Base-by-base conservation (phyloP, 1,140 invertebrate species). In the Diabrotica virgifera region DNA sequence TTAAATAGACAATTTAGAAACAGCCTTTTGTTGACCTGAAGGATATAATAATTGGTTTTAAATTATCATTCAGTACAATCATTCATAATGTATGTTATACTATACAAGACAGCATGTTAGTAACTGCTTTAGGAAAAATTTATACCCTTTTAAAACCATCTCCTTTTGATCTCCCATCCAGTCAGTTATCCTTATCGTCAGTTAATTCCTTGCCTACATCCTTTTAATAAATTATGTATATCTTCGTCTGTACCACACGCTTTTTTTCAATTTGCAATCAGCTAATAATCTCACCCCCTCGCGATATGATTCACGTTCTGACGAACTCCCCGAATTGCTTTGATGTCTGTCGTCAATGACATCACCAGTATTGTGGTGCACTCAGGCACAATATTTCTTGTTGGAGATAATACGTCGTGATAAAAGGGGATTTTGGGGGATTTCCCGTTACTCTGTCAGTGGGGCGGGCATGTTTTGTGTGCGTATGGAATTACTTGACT, bases 191-290 rank as follows among this genome's bases (percentile, higher is more conserved):
- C 24, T 24, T 24, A 24, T 2, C 24, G 24, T 24, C 24, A 24
- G 24, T 24, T 24, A 24, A 24, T 24, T 24, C 24, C 24, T 24
- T 24, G 24, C 24, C 24, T 24, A 24, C 24, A 24, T 24, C 24
- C 24, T 24, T 24, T 24, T 24, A 24, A 24, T 24, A 4, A 24
- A 24, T 24, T 24, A 24, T 24, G 24, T 24, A 24, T 24, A 24
- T 24, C 24, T 24, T 24, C 24, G 40, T 46, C 2, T 36, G 24
- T 9, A 36, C 55, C 55, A 0, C 5, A 36, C 55, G 14, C 36
- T 46, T 57, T 57, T 57, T 57, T 57, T 57, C 55, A 57, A 57
- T 57, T 36, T 36, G 55, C 36, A 40, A 57, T 57, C 55, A 57
- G 55, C 55, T 57, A 57, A 57, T 57, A 57, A 36, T 36, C 55